Percentiles rank a stretch among this genome's conserved stretches.
Evolutionary conservation across 1,140 invertebrate genomes (phyloP).

Genomic region (Drosophila dunni): DNA sequence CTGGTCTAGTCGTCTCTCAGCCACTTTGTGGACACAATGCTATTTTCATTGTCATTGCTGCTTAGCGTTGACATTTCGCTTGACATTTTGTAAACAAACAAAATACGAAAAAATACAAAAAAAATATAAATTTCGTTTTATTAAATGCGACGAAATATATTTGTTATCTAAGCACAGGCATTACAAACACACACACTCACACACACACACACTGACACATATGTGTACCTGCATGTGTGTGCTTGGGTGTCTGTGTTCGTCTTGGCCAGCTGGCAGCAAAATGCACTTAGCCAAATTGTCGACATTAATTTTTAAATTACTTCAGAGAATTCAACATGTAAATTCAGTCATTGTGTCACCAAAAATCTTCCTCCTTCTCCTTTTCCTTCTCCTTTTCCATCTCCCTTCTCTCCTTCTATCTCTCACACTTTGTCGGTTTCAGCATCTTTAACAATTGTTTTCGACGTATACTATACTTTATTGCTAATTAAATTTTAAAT

Average conservation of each 20-base stretch:
- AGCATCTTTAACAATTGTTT: neutral
- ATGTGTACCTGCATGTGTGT: constrained; percentile 16
- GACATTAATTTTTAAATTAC: constrained; percentile 20
- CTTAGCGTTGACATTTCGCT: constrained; percentile 50
- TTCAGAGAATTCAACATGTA: neutral
- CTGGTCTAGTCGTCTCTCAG: constrained; percentile 4
- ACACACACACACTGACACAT: neutral
- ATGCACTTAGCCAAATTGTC: constrained; percentile 55
- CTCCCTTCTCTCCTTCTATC: too few species aligned
- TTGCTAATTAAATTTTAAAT: too few species aligned
- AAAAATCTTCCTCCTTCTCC: neutral
- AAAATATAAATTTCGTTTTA: constrained; percentile 49
- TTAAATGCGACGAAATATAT: constrained; percentile 67
- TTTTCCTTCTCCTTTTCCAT: neutral
- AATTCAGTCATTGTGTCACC: neutral
- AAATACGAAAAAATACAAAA: constrained; percentile 34
- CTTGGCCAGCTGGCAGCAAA: constrained; percentile 13
- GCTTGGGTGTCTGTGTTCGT: constrained; percentile 13
- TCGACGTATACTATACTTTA: too few species aligned
- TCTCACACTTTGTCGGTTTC: too few species aligned
- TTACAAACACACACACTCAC: neutral
- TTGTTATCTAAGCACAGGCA: constrained; percentile 66
- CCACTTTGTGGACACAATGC: constrained; percentile 46
- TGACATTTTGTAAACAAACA: constrained; percentile 67
- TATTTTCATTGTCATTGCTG: constrained; percentile 61